Evolutionary conservation across 2,888 invertebrate species (phyloP), one percentile per base, ranked within the genome.

Genomic region (Encarsia formosa): DNA sequence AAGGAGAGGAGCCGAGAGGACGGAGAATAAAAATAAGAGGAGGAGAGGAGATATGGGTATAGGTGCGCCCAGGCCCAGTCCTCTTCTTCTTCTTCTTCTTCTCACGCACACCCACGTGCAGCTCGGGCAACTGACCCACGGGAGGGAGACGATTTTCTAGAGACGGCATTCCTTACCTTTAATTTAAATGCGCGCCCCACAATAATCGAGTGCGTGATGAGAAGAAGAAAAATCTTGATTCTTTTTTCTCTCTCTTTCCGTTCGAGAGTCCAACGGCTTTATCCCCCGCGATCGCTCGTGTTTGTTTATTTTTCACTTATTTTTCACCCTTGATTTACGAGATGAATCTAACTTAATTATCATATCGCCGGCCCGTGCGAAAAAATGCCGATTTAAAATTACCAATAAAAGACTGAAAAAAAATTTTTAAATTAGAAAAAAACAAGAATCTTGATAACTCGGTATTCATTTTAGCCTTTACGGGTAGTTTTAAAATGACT

Each of bases 151-250:
- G 47, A 34, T 39, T 15, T 43, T 43, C 43, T 48, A 43, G 47
- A 51, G 51, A 47, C 54, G 54, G 43, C 51, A 51, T 55, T 51
- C 48, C 55, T 48, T 29, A 40, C 39, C 47, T 50, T 55, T 55
- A 51, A 51, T 55, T 55, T 45, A 44, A 55, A 55, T 55, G 51
- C 55, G 37, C 47, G 40, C 29, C 34, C 39, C 20, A 24, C 34
- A 15, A 19, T 16, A 15, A 9, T 16, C 19, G 26, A 20, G 22
- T 35, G 20, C 38, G 38, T 34, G 41, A 39, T 22, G 45, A 49
- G 49, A 53, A 49, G 49, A 53, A 42, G 34, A 39, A 37, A 38
- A 22, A 9, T 9, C 24, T 16, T 24, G 16, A 29, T 47, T 39
- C 11, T 18, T 19, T 24, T 40, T 13, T 22, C 26, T 11, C 41